phyloP scores from a whole-genome alignment of 2,888 invertebrate genomes.

The Choreutis nemorana region DNA sequence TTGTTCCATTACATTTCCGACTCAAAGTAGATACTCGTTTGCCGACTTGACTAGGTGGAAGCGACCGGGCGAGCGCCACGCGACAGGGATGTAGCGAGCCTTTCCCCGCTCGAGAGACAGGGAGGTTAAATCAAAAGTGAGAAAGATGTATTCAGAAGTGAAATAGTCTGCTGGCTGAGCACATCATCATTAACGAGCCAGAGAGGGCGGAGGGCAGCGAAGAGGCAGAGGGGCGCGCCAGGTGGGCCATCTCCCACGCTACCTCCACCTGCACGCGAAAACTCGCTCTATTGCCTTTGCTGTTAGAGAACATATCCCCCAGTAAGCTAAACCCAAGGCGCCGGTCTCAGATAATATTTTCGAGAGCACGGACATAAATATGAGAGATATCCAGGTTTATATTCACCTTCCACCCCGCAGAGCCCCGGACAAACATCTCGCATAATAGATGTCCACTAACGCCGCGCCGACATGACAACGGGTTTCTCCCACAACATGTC shows the following conservation, averaged over 20 bases:
- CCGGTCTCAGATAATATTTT: constrained; percentile 55
- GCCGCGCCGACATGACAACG: constrained; percentile 44
- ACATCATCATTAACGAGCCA: constrained; percentile 83
- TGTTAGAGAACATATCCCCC: constrained; percentile 38
- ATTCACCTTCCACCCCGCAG: constrained; percentile 38
- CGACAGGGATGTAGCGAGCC: constrained; percentile 39
- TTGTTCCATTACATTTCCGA: constrained; percentile 68
- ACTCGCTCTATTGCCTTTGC: constrained; percentile 42
- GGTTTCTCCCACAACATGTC: constrained; percentile 22
- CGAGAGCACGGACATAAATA: constrained; percentile 62
- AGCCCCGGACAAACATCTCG: constrained; percentile 39
- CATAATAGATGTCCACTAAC: constrained; percentile 51
- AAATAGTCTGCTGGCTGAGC: constrained; percentile 79
- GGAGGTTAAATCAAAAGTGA: constrained; percentile 61
- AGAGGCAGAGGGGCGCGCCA: constrained; percentile 67
- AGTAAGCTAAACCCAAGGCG: constrained; percentile 26
- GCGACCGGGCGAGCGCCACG: constrained; percentile 53
- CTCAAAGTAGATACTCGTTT: constrained; percentile 66
- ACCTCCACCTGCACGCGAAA: constrained; percentile 49
- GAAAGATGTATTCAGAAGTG: constrained; percentile 73
- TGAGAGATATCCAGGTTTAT: constrained; percentile 62
- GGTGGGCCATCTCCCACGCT: constrained; percentile 67
- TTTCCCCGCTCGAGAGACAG: constrained; percentile 24
- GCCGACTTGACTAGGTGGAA: constrained; percentile 66
- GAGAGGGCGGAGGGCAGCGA: constrained; percentile 66